These are phyloP conservation scores for Scolopax bukidnonensis DNA, from an alignment of 2,797 vertebrate species.

Conservation along the genomic window DNA sequence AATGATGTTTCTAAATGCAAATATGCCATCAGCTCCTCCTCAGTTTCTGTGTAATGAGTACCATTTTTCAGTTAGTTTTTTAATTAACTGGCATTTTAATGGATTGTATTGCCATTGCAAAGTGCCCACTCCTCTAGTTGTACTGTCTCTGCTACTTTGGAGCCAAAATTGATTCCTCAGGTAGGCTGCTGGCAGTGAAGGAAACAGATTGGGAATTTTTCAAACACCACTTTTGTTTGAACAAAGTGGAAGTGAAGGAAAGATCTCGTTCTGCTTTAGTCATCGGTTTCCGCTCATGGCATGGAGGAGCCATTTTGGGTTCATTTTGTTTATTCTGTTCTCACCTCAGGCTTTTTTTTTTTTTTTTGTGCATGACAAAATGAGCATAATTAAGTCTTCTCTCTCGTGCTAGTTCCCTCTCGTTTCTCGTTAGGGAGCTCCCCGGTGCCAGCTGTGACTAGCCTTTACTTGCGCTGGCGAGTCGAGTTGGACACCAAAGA, in stretches of 20 bases:
- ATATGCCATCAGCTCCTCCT: neutral
- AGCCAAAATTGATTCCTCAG: neutral
- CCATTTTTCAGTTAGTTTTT: neutral
- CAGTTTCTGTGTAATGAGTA: neutral
- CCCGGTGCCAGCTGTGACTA: neutral
- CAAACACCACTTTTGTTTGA: rapidly evolving
- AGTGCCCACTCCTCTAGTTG: rapidly evolving
- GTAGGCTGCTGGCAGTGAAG: neutral
- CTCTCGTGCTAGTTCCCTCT: neutral
- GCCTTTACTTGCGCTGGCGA: conserved; percentile 51
- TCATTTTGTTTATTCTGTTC: conserved; percentile 3
- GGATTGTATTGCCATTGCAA: rapidly evolving
- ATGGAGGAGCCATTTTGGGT: conserved; percentile 65
- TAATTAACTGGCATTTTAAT: neutral
- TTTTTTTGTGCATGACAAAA: neutral
- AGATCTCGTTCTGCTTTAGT: neutral
- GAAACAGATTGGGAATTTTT: neutral
- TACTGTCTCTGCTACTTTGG: neutral
- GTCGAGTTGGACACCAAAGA: conserved; percentile 31
- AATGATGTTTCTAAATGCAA: rapidly evolving
- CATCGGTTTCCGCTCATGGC: neutral
- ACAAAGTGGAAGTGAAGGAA: neutral
- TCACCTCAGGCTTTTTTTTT: neutral
- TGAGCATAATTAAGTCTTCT: neutral
- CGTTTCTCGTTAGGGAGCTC: neutral